Evolutionary conservation across 2,113 vertebrate species (phyloP).

Genomic region (Corythornis madagascariensis): DNA sequence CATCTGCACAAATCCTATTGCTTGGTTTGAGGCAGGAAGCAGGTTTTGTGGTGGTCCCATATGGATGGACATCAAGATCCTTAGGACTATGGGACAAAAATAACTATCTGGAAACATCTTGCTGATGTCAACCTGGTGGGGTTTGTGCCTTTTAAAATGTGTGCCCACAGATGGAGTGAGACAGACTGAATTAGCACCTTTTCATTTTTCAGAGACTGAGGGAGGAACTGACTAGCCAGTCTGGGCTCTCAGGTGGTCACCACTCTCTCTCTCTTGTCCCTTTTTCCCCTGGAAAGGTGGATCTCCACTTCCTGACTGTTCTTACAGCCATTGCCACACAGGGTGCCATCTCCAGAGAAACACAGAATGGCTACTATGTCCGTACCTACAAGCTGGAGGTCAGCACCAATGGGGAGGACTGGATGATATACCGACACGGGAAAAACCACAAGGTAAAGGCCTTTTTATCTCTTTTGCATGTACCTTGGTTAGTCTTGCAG

Average conservation of each 20-base stretch:
- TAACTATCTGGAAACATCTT: background rate
- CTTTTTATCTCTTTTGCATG: background rate
- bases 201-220: background rate
- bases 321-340: slow-evolving; percentile 95
- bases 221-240: background rate
- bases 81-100: background rate
- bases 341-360: slow-evolving; percentile 94
- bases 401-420: slow-evolving; percentile 98
- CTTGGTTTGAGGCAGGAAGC: background rate
- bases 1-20: background rate
- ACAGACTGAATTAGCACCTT: background rate
- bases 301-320: slow-evolving; percentile 91
- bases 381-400: slow-evolving; percentile 96
- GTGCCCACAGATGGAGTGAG: background rate
- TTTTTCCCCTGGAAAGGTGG: slow-evolving; percentile 80
- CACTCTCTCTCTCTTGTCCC: background rate
- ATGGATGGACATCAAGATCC: background rate
- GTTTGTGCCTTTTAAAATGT: background rate
- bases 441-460: slow-evolving; percentile 94
- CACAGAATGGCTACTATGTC: slow-evolving; percentile 91
- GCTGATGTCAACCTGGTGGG: background rate
- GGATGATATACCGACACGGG: slow-evolving; percentile 97
- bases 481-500: background rate
- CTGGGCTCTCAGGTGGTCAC: background rate
- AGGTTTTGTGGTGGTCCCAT: background rate